phyloP scores from a whole-genome alignment of 30 jellyfish, hydroid and myxozoan species.

The Turritopsis rubra region DNA sequence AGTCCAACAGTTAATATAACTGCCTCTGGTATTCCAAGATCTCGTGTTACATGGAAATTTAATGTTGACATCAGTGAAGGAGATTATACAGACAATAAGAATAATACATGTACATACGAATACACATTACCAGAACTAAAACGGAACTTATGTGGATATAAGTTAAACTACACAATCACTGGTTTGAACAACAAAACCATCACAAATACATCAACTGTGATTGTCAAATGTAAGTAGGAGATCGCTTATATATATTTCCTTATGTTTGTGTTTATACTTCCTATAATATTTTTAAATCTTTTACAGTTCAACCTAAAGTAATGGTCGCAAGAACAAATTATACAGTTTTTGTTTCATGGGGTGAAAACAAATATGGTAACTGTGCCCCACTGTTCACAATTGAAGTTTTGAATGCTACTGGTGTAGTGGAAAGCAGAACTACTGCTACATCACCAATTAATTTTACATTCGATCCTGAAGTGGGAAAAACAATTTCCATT shows the following conservation, averaged over 20 bases:
- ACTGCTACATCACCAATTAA: no score
- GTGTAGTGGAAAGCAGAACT: no score
- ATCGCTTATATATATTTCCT: no score
- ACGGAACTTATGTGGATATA: not conserved
- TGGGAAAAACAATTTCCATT: no score
- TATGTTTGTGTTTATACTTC: not conserved
- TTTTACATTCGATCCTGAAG: no score
- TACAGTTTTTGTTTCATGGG: no score
- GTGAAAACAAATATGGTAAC: no score
- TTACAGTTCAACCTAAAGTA: not conserved
- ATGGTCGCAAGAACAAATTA: no score
- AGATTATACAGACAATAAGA: not conserved
- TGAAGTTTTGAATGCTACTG: no score
- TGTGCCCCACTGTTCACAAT: no score
- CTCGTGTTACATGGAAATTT: not conserved
- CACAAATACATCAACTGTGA: not conserved
- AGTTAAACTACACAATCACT: not conserved
- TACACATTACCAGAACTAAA: not conserved
- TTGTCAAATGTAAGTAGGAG: not conserved
- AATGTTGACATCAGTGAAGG: not conserved
- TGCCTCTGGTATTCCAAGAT: not conserved
- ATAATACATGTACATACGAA: not conserved
- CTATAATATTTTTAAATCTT: not conserved
- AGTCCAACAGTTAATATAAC: not conserved
- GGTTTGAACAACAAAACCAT: not conserved